phyloP scores from a whole-genome alignment of 2,113 vertebrate genomes.

The Balaeniceps rex region DNA sequence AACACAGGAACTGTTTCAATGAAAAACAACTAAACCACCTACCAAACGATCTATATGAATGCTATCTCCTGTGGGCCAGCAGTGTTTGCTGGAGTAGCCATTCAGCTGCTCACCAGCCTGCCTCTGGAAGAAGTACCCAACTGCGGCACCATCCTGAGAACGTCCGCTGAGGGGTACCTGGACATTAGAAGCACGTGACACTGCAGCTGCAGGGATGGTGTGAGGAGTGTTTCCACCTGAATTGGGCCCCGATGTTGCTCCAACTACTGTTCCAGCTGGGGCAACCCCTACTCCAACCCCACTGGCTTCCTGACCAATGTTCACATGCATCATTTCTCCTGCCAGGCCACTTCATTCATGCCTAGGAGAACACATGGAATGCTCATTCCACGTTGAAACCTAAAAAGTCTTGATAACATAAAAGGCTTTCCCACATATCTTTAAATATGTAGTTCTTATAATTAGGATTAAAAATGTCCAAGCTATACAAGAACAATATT shows the following conservation, averaged over 20 bases:
- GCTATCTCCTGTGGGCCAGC: conserved; percentile 71
- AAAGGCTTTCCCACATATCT: not conserved
- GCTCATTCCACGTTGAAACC: conserved; percentile 77
- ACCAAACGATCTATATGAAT: conserved; percentile 57
- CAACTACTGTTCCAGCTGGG: conserved; percentile 4
- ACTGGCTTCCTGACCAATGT: conserved; percentile 65
- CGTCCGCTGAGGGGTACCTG: conserved; percentile 66
- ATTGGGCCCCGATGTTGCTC: conserved; percentile 40
- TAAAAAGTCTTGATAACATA: not conserved
- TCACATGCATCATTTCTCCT: conserved; percentile 76
- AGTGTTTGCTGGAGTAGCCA: conserved; percentile 66
- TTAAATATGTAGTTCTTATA: not conserved
- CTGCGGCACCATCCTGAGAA: conserved; percentile 72
- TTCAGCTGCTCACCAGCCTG: conserved; percentile 72
- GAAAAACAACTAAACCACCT: not conserved
- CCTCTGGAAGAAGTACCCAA: conserved; percentile 77
- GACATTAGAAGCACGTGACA: conserved; percentile 1
- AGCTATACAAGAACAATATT: not conserved
- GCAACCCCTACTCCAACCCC: conserved; percentile 54
- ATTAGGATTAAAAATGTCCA: not conserved
- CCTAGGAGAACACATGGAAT: conserved; percentile 76
- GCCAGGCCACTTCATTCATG: conserved; percentile 83
- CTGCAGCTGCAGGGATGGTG: not conserved
- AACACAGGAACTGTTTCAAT: not conserved
- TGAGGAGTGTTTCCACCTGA: conserved; percentile 47